Evolutionary conservation across 2,888 invertebrate species (phyloP), one percentile per base, ranked within the genome.

Genomic region (Nasonovia ribisnigri): DNA sequence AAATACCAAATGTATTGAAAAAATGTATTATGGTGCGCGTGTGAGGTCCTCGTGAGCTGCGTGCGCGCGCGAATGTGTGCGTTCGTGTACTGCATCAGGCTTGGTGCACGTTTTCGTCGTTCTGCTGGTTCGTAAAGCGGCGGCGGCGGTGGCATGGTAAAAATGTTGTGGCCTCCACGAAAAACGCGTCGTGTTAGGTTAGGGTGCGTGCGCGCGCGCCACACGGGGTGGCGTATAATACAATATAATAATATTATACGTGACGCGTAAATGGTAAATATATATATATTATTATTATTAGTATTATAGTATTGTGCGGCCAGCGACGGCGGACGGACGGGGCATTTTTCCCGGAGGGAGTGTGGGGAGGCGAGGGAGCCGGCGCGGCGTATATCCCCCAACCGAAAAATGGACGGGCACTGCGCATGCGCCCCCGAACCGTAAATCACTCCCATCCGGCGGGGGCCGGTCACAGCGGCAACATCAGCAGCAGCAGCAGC

Each of bases 371-470:
- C 8, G 46, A 43, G 43, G 67, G 57, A 88, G 57, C 42, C 43
- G 43, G 43, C 26, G n/a, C 90, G 29, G 24, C 48, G 48, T 36
- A 86, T 93, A 90, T 93, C 93, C 93, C 93, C 90, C 93, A 90
- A 93, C 93, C 93, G 42, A 90, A 93, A 86, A 93, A 86, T 48
- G 93, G 90, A 90, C 60, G 48, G 46, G 48, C 42, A 48, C 29
- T 36, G 93, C 93, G 93, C 93, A 93, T 93, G 93, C 90, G 93
- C 48, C 54, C 54, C 48, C 48, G 13, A 29, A 42, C 43, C 84
- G 89, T 90, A 84, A 92, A 93, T 84, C 93, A 93, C 93, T 90
- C 90, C 93, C 90, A 90, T 90, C 89, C 84, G 88, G 89, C 88
- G 84, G 84, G 89, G 77, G 89, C 84, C 77, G 16, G 92, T 67